Percentiles rank a stretch among this genome's conserved stretches.
These are phyloP conservation scores for Physeter macrocephalus DNA, from an alignment of 2,113 vertebrate genomes.

Conservation along the genomic window DNA sequence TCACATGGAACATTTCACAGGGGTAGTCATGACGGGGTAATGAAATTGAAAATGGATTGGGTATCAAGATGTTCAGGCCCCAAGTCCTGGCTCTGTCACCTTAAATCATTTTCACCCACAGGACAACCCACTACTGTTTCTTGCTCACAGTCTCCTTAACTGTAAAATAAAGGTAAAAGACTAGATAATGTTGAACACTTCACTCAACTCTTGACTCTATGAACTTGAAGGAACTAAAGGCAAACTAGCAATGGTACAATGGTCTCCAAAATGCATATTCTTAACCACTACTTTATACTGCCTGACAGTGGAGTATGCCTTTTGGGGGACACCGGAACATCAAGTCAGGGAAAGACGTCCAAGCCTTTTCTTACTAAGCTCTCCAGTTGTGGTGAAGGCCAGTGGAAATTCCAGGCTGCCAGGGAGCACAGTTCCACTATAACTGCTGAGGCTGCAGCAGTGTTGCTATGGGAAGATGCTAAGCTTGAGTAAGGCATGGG, in stretches of 20 bases:
- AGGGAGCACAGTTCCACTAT: too few species aligned
- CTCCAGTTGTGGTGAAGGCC: not conserved
- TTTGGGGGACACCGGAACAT: not conserved
- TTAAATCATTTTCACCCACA: not conserved
- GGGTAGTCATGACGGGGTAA: not conserved
- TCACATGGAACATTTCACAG: not conserved
- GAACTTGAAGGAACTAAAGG: not conserved
- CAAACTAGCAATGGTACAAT: not conserved
- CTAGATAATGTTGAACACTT: not conserved
- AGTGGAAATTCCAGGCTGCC: not conserved
- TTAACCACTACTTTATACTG: not conserved
- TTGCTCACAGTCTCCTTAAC: not conserved
- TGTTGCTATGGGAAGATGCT: too few species aligned
- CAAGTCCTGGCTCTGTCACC: not conserved
- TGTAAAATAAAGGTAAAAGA: not conserved
- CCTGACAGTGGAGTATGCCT: not conserved
- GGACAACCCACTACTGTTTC: not conserved
- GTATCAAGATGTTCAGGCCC: not conserved
- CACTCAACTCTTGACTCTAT: not conserved
- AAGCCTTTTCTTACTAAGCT: not conserved
- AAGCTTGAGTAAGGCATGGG: not conserved
- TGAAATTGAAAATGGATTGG: not conserved
- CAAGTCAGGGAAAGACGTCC: not conserved
- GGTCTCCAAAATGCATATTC: not conserved
- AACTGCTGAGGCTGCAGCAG: not conserved